Base-by-base conservation (phyloP, 2,888 invertebrate genomes). In the Erebia aethiops region DNA sequence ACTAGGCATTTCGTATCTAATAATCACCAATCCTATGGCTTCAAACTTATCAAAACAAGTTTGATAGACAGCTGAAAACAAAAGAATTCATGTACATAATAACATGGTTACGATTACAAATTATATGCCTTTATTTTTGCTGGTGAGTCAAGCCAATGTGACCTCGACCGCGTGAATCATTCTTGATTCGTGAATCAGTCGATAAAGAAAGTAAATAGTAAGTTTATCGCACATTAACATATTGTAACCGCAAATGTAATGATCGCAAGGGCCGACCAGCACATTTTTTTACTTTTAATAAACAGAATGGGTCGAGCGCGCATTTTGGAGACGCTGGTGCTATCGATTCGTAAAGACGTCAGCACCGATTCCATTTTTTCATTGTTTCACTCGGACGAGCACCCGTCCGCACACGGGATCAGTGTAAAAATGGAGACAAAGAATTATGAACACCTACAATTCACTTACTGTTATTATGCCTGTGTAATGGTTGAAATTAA, bases 121-220 rank as follows among this genome's bases (percentile, higher is more conserved):
- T 75, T 75, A 68, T 67, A 76, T 64, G 67, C 76, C 77, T 79
- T 81, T 82, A 79, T 84, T 84, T 83, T 82, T 77, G 80, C 77
- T 80, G 79, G 78, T 87, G 87, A 87, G 78, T 88, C 87, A 87
- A 82, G 51, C 71, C 72, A 62, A 72, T 69, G 79, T 80, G 86
- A 84, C 89, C 88, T 88, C 82, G 84, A 49, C 68, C 75, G 72
- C 77, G 65, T 87, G 87, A 87, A 74, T 88, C 87, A 87, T 71
- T 49, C 62, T 73, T 87, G 84, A 87, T 71, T 49, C 62, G 73
- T 87, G 84, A 87, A 76, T 86, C 85, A 85, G 77, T 76, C 76
- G 58, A 79, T 77, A 78, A 78, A 81, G 82, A 84, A 82, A 81
- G 78, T 76, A 75, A 52, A 52, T 54, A 16, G 18, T 54, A 16